Conservation (phyloP, 2,888 invertebrate species). For the Nezara viridula region DNA sequence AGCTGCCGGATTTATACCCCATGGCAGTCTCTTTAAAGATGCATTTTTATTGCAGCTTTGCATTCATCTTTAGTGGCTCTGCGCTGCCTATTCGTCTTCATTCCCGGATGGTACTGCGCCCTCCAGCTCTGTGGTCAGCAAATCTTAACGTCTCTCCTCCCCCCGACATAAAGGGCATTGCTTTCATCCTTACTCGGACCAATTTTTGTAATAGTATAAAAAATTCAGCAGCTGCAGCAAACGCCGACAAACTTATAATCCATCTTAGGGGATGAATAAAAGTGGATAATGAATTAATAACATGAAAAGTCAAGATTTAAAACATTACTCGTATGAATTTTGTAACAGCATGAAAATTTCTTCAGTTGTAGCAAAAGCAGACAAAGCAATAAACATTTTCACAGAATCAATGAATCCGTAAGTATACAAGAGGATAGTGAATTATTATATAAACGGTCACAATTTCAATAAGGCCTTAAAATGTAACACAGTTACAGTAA, state of each 20-base stretch:
- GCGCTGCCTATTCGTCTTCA: conserved; percentile 64
- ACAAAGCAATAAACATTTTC: no score
- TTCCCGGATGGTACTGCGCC: conserved; percentile 54
- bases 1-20: conserved; percentile 47
- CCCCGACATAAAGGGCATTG: neutral
- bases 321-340: no score
- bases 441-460: no score
- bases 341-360: no score
- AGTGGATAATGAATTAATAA: no score
- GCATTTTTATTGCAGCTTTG: conserved; percentile 66
- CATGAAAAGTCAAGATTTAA: no score
- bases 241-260: neutral
- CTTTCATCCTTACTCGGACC: neutral
- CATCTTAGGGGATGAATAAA: no score
- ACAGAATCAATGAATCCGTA: no score
- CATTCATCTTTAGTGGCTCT: conserved; percentile 65
- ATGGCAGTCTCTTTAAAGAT: conserved; percentile 63
- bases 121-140: conserved; percentile 4
- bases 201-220: neutral
- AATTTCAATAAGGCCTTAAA: no score
- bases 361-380: no score
- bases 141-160: neutral
- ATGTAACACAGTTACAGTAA: no score
- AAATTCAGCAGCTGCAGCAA: neutral
- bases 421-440: no score